Evolutionary conservation across 2,888 invertebrate genomes (phyloP).

Genomic region (Napeogenes inachia): DNA sequence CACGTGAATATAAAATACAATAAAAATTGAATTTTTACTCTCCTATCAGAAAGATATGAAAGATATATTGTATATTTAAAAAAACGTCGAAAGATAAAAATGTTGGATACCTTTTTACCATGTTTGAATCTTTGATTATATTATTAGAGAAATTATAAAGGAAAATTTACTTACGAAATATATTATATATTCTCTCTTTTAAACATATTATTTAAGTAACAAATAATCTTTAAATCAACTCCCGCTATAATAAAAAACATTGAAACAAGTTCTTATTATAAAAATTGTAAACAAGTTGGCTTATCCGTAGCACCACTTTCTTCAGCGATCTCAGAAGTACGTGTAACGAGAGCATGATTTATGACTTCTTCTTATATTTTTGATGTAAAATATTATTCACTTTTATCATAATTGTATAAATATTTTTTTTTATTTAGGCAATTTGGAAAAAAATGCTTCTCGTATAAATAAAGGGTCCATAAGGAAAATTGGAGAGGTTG

Average conservation of each 20-base stretch:
- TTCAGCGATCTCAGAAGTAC: slow-evolving; percentile 28
- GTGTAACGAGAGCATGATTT: slow-evolving; percentile 30
- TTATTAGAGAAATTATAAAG: too few relatives aligned
- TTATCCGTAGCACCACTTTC: slow-evolving; percentile 28
- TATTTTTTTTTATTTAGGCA: slow-evolving; percentile 11
- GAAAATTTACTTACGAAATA: too few relatives aligned
- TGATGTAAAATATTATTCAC: slow-evolving; percentile 23
- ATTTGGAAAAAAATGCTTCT: slow-evolving; percentile 10
- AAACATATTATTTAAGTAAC: neutral
- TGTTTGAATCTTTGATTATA: too few relatives aligned
- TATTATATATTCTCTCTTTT: too few relatives aligned
- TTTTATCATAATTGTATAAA: slow-evolving; percentile 11
- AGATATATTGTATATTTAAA: neutral
- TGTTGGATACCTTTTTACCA: too few relatives aligned
- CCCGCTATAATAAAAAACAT: slow-evolving; percentile 24
- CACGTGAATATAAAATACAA: slow-evolving; percentile 26
- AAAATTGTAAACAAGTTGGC: slow-evolving; percentile 29
- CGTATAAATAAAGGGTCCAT: slow-evolving; percentile 25
- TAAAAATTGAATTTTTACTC: slow-evolving; percentile 9
- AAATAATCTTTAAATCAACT: slow-evolving; percentile 7
- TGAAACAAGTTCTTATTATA: slow-evolving; percentile 27
- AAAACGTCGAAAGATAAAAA: neutral
- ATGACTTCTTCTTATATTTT: slow-evolving; percentile 24
- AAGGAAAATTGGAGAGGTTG: slow-evolving; percentile 28
- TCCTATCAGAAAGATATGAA: slow-evolving; percentile 4